Percentiles rank a stretch among this genome's conserved stretches.
Evolutionary conservation across 1,140 invertebrate species (phyloP).

Genomic region (Drosophila ananassae): DNA sequence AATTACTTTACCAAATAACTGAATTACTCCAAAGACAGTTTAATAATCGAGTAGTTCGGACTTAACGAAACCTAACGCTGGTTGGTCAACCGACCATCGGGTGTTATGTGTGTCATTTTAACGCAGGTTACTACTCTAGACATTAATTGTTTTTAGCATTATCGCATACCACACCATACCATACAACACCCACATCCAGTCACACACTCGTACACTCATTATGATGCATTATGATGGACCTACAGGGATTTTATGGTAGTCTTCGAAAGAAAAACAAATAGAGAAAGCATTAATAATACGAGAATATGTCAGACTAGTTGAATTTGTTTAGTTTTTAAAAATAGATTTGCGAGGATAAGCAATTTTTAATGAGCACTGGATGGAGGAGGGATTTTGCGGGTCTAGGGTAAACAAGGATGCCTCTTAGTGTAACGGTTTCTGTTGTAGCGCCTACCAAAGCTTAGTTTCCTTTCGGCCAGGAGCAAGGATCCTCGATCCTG

Average conservation of each 20-base stretch:
- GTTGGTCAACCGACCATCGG: not conserved
- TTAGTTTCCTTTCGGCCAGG: constrained; percentile 64
- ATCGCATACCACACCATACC: constrained; percentile 29
- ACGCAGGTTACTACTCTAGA: constrained; percentile 31
- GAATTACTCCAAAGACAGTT: constrained; percentile 50
- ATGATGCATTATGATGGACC: constrained; percentile 61
- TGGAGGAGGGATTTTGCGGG: constrained; percentile 52
- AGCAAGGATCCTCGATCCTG: constrained; percentile 29
- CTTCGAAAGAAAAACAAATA: constrained; percentile 57
- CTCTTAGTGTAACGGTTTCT: constrained; percentile 81
- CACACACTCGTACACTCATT: no score
- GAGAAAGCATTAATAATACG: constrained; percentile 37
- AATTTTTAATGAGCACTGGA: constrained; percentile 66
- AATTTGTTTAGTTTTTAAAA: constrained; percentile 70
- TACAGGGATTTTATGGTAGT: constrained; percentile 84
- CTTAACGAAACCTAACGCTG: constrained; percentile 10
- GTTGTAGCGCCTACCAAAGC: constrained; percentile 64
- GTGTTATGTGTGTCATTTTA: constrained; percentile 52
- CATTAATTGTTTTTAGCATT: constrained; percentile 53
- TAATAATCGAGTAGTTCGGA: constrained; percentile 36
- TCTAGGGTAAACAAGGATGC: constrained; percentile 71
- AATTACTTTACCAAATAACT: constrained; percentile 72
- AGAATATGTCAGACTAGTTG: constrained; percentile 51
- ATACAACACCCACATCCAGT: constrained; percentile 20
- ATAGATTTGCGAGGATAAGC: constrained; percentile 63